Percentiles rank a stretch among this genome's conserved stretches.
Evolutionary conservation across 2,113 vertebrate species (phyloP).

Genomic region (Enhydra lutris): DNA sequence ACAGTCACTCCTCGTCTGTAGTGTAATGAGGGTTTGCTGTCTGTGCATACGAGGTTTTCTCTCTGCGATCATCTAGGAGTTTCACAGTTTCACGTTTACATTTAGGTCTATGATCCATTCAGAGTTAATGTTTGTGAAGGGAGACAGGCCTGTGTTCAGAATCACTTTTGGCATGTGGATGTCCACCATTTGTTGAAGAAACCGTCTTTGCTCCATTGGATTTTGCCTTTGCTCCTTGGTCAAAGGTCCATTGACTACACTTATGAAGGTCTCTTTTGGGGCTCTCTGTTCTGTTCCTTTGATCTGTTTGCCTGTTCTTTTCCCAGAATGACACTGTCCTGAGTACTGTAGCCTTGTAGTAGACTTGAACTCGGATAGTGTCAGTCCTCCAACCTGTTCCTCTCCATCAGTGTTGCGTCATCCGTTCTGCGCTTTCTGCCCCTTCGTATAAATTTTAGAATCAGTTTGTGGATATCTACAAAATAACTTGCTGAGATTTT

Average conservation of each 20-base stretch:
- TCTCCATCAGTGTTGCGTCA: not conserved
- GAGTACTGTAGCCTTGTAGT: not conserved
- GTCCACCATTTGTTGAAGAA: not conserved
- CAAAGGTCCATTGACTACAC: rapidly evolving
- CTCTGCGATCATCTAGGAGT: not conserved
- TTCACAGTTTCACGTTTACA: not conserved
- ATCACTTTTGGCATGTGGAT: not conserved
- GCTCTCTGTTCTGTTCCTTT: not conserved
- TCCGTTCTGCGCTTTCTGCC: not conserved
- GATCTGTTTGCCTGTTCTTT: not conserved
- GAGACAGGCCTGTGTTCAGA: not conserved
- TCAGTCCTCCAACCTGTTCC: not conserved
- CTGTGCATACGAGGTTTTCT: not conserved
- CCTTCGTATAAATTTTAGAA: not conserved
- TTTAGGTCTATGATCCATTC: not conserved
- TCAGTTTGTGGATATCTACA: not conserved
- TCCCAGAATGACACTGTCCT: not conserved
- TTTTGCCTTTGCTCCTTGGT: not conserved
- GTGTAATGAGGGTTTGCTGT: not conserved
- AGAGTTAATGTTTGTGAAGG: not conserved
- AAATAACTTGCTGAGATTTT: not conserved
- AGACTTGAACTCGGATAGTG: not conserved
- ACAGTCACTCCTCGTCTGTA: not conserved
- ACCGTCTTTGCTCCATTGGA: not conserved
- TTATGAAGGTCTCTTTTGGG: not conserved